These are phyloP conservation scores for Ellobium chinense DNA, from an alignment of 2,888 invertebrate species.

Conservation along the genomic window DNA sequence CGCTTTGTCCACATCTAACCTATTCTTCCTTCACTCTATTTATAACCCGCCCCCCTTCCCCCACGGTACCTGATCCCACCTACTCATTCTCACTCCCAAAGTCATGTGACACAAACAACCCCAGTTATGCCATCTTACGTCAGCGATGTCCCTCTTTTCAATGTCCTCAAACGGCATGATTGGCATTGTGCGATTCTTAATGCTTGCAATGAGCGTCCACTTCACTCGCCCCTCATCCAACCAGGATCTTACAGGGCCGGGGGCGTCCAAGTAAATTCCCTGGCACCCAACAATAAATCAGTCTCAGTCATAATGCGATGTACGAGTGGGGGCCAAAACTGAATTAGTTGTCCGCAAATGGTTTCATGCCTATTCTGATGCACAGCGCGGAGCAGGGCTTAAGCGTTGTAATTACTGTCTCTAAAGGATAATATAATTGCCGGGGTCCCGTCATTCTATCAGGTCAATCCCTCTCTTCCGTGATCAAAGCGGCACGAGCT, in stretches of 20 bases:
- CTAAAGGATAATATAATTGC: background rate
- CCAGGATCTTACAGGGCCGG: too few relatives aligned
- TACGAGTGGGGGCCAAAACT: background rate
- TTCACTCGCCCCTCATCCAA: too few relatives aligned
- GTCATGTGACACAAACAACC: too few relatives aligned
- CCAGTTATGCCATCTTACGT: too few relatives aligned
- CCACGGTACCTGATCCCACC: too few relatives aligned
- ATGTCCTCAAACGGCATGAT: too few relatives aligned
- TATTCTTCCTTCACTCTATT: background rate
- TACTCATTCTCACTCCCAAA: too few relatives aligned
- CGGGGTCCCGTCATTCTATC: background rate
- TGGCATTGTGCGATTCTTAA: too few relatives aligned
- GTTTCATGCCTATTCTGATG: constrained; percentile 2
- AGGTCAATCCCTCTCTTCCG: too few relatives aligned
- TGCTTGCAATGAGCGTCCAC: background rate
- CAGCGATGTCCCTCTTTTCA: too few relatives aligned
- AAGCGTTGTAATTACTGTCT: background rate
- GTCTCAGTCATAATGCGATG: background rate
- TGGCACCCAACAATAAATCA: background rate
- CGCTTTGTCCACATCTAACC: background rate
- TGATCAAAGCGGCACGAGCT: background rate
- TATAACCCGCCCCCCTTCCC: background rate
- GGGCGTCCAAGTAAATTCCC: background rate
- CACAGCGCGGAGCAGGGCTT: background rate
- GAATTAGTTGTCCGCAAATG: background rate